Base-by-base conservation (phyloP, 1,140 invertebrate species). In the Drosophila busckii region DNA sequence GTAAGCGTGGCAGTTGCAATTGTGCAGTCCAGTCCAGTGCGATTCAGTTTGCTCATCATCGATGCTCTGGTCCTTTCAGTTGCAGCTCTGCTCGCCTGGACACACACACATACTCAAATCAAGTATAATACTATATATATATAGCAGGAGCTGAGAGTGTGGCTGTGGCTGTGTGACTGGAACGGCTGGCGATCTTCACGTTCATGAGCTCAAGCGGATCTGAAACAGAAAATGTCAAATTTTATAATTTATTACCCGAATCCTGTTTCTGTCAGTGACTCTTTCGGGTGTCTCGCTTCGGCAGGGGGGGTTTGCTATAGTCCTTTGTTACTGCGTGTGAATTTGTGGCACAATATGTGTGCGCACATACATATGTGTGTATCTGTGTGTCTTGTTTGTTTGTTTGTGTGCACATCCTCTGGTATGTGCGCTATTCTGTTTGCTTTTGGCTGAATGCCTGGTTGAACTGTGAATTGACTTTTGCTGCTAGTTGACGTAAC, bases 171-270 rank as follows among this genome's bases (percentile, higher is more conserved):
- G n/a, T n/a, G n/a, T n/a, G 25, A 44, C 44, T 49, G 53, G 40
- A 58, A 46, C 38, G 48, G 22, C 22, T 35, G 45, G 23, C 46
- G 20, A 20, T 29, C 45, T 41, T 52, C 59, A 63, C 68, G 60
- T 63, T 67, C 73, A 64, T 48, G 44, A 53, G 71, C 68, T 50
- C 62, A 71, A 85, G 69, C 83, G 84, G 84, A 85, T 85, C 83
- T 82, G 80, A 85, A 85, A 76, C 84, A 80, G 83, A 85, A 85
- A 85, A 85, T 85, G 84, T 85, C 84, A 85, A 85, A 85, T 69
- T 85, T 85, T 84, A 63, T 85, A 85, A 85, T 85, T 85, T 85
- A 85, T 85, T 85, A 84, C 84, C 78, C 67, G 83, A 85, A 85
- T 85, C 84, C 84, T 85, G 84, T 85, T 85, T 85, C 84, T 85